phyloP scores from a whole-genome alignment of 2,113 vertebrate species.

The Sclerurus mexicanus region DNA sequence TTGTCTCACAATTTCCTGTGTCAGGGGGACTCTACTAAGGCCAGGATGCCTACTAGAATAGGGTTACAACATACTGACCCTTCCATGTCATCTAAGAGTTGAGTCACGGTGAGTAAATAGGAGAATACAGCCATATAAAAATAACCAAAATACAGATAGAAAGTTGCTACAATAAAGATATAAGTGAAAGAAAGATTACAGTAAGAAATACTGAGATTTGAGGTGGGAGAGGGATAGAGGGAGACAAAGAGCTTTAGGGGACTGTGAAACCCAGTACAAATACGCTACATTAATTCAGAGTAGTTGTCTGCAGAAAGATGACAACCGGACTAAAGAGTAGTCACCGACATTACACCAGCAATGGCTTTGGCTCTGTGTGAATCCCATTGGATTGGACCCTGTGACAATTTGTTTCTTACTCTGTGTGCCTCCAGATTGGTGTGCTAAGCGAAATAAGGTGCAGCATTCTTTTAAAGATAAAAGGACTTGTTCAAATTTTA shows the following conservation, averaged over 20 bases:
- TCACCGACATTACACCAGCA: accelerated
- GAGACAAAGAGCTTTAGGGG: not conserved
- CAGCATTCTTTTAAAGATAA: conserved; percentile 64
- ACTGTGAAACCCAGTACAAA: not conserved
- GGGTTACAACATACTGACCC: not conserved
- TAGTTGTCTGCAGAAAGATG: not conserved
- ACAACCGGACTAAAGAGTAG: not conserved
- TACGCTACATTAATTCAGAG: not conserved
- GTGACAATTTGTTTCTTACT: not conserved
- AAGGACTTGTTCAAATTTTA: conserved; percentile 63
- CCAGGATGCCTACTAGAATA: not conserved
- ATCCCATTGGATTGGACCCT: not conserved
- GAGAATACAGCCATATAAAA: not conserved
- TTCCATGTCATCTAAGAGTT: not conserved
- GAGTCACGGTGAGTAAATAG: not conserved
- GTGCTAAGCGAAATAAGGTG: conserved; percentile 35
- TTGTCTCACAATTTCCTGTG: not conserved
- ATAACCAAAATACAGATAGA: not conserved
- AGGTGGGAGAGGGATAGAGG: not conserved
- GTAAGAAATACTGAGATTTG: not conserved
- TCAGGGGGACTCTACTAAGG: not conserved
- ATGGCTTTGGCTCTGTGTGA: not conserved
- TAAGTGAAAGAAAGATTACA: not conserved
- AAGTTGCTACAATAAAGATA: not conserved
- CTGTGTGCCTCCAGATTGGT: conserved; percentile 18